Conservation (phyloP, 1,140 invertebrate genomes). For the Orchesella cincta region DNA sequence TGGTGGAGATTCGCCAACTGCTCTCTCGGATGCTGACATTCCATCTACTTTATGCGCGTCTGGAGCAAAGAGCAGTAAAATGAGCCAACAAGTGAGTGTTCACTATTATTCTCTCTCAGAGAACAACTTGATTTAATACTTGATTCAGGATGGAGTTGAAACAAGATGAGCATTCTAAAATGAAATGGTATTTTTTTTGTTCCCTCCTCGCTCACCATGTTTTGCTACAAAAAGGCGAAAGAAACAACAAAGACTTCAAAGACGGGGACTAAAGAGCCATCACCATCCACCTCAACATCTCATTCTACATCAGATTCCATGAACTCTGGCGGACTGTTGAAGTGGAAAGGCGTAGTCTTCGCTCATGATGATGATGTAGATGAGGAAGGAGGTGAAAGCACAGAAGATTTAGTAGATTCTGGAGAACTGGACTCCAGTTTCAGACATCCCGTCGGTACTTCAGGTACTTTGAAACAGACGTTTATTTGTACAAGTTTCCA, state of each 20-base stretch:
- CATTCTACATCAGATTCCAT: conserved; percentile 39
- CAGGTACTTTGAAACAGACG: no score
- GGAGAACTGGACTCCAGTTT: conserved; percentile 24
- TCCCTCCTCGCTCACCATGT: no score
- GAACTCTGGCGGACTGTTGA: conserved; percentile 59
- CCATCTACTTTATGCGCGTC: conserved; percentile 43
- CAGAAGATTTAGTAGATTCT: conserved; percentile 53
- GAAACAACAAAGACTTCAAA: background rate
- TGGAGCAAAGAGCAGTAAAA: conserved; percentile 37
- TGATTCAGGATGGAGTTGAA: no score
- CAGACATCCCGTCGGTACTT: background rate
- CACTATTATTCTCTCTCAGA: background rate
- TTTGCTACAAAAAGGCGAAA: background rate
- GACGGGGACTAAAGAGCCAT: background rate
- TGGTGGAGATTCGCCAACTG: conserved; percentile 36
- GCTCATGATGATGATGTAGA: conserved; percentile 64
- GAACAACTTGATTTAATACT: no score
- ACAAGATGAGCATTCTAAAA: no score
- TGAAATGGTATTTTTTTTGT: no score
- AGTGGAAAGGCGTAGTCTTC: conserved; percentile 77
- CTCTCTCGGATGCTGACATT: conserved; percentile 47
- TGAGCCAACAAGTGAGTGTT: conserved; percentile 41
- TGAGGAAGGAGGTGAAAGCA: conserved; percentile 52
- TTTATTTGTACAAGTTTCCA: no score
- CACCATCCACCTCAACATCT: conserved; percentile 37